Evolutionary conservation across 1,140 invertebrate species (phyloP).

Genomic region (Augochlora pura): DNA sequence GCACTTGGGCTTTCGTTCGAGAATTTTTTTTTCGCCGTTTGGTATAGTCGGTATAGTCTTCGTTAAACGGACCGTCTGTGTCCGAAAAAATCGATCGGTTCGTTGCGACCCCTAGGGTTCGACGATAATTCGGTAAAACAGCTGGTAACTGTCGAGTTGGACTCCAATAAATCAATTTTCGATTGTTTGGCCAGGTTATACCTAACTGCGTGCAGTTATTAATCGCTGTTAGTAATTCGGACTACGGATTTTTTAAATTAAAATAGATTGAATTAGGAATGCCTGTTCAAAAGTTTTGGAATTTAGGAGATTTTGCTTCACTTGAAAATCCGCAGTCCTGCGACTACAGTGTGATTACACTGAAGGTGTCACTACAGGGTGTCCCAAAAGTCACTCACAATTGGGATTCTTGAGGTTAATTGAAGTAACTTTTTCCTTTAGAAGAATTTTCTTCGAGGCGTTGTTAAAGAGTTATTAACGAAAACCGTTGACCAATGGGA

Average conservation of each 20-base stretch:
- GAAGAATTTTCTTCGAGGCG: too few species aligned
- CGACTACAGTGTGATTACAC: not conserved
- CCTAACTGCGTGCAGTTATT: conserved; percentile 9
- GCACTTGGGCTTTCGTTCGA: conserved; percentile 39
- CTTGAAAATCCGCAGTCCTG: too few species aligned
- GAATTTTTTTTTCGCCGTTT: too few species aligned
- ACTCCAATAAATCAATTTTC: not conserved
- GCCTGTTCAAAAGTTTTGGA: too few species aligned
- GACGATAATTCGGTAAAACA: not conserved
- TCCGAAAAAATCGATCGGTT: conserved; percentile 7
- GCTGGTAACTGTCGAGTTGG: not conserved
- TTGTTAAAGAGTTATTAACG: too few species aligned
- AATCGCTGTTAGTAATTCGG: not conserved
- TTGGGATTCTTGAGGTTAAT: too few species aligned
- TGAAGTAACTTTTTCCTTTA: too few species aligned
- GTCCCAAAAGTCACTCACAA: too few species aligned
- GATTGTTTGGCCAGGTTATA: not conserved
- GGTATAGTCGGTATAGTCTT: not conserved
- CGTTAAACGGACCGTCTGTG: not conserved
- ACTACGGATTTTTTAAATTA: too few species aligned
- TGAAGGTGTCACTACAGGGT: not conserved
- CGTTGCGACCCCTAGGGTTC: conserved; percentile 1
- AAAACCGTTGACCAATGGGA: too few species aligned
- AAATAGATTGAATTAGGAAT: too few species aligned
- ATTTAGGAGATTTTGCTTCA: too few species aligned